phyloP scores from a whole-genome alignment of 2,113 vertebrate genomes.

The Urocolius indicus region DNA sequence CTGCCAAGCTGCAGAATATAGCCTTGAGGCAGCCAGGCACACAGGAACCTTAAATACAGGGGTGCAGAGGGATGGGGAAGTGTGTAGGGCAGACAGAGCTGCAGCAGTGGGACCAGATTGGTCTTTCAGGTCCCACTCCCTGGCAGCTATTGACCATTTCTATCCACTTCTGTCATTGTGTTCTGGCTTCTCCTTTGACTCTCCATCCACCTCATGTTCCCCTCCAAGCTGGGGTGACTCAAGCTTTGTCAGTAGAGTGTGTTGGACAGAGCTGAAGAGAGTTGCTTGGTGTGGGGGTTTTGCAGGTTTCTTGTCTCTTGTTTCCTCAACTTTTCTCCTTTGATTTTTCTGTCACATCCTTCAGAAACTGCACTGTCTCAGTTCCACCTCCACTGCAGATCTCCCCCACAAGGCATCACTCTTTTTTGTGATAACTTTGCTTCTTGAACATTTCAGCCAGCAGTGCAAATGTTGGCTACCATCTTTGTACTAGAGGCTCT shows the following conservation, averaged over 20 bases:
- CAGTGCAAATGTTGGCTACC: neutral
- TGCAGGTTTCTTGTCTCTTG: neutral
- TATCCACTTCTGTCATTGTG: neutral
- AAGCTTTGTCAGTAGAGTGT: neutral
- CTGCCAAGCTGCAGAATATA: neutral
- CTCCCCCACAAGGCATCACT: neutral
- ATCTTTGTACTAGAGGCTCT: neutral
- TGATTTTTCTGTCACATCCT: neutral
- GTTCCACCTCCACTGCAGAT: neutral
- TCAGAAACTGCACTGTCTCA: neutral
- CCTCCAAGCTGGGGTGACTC: neutral
- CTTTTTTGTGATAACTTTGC: neutral
- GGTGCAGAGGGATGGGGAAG: neutral
- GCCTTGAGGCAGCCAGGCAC: neutral
- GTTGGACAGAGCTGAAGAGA: neutral
- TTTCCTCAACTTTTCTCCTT: neutral
- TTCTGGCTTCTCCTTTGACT: neutral
- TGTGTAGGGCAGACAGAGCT: neutral
- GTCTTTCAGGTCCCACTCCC: neutral
- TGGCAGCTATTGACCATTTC: neutral
- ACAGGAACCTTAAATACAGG: neutral
- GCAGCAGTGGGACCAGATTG: neutral
- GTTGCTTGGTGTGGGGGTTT: neutral
- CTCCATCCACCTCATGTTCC: no score
- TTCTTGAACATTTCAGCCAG: neutral